phyloP scores from a whole-genome alignment of 2,797 vertebrate species.

The Anguilla pacifica region DNA sequence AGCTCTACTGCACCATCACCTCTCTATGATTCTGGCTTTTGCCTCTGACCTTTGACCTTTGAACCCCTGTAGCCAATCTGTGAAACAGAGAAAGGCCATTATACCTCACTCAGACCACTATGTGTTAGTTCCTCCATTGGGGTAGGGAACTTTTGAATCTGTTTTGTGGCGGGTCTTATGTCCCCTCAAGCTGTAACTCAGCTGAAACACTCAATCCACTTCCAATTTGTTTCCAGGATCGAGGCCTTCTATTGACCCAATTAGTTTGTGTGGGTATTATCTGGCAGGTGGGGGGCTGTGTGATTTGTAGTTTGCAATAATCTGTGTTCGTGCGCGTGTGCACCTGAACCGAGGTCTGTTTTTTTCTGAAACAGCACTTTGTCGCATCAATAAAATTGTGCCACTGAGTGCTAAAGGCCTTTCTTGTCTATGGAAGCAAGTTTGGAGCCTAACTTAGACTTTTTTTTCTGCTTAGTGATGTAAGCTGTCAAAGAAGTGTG shows the following conservation, averaged over 20 bases:
- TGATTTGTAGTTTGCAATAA: conserved; percentile 8
- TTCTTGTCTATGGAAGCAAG: background rate
- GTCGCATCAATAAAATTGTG: background rate
- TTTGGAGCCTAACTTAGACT: background rate
- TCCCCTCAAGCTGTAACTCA: background rate
- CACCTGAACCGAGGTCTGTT: background rate
- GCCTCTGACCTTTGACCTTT: conserved; percentile 64
- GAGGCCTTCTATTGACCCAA: background rate
- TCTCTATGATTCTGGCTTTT: conserved; percentile 60
- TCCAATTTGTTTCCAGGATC: background rate
- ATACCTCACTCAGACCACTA: background rate
- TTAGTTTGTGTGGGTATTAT: background rate
- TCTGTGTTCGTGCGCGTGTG: background rate
- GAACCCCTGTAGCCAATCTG: conserved; percentile 40
- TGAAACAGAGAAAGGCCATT: background rate
- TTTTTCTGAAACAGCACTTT: conserved; percentile 14
- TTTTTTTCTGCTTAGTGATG: background rate
- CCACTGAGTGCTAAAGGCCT: background rate
- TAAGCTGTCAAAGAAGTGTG: background rate
- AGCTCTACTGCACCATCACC: conserved; percentile 81
- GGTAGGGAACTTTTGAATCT: background rate
- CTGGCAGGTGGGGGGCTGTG: background rate
- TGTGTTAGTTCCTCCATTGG: background rate
- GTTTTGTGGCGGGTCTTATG: background rate
- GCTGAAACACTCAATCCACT: background rate